Base-by-base conservation (phyloP, 2,888 invertebrate genomes). In the Gisinianus flammeolus region DNA sequence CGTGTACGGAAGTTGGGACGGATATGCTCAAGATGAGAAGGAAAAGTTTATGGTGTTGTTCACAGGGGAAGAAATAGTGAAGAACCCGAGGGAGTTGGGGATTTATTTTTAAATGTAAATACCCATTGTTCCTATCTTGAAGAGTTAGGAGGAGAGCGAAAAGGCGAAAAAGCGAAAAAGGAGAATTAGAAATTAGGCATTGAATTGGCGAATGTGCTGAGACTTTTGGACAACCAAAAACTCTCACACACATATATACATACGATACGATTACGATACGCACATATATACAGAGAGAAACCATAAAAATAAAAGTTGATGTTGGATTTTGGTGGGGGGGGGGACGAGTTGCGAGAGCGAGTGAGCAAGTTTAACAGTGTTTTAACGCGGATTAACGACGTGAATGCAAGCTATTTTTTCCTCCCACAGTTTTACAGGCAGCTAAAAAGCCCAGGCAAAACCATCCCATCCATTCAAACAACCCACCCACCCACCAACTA, bases 81-180 rank as follows among this genome's bases (percentile, higher is more conserved):
- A 62, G 62, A 28, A 28, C 56, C 22, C 28, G 28, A 28, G 64
- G 22, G 70, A 30, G n/a, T 69, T 6, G 58, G 71, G 56, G 56
- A 62, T 76, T 44, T 76, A 77, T 70, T 70, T 77, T 56, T 62
- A 71, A 26, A 71, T 56, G 56, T 56, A 64, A 70, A 64, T 71
- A 77, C 35, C 33, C 30, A 67, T 31, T 35, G 67, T 67, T 35
- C 19, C n/a, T 66, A 1, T 1, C 19, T n/a, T 30, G 16, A 2
- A 58, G 58, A 58, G 8, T n/a, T 56, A n/a, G n/a, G 56, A 56
- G n/a, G 16, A 22, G 62, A 19, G 6, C 44, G 16, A 44, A 44
- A 44, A 44, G 10, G 62, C 10, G n/a, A 58, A 62, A 62, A 22
- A 62, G 62, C 62, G 22, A 44, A 44, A 16, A 16, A 44, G 44